A percentile compares a stretch with the other conserved stretches of the same genome.
Evolutionary conservation across 2,797 vertebrate species (phyloP).

Genomic region (Cynodonichthys magdalenae): DNA sequence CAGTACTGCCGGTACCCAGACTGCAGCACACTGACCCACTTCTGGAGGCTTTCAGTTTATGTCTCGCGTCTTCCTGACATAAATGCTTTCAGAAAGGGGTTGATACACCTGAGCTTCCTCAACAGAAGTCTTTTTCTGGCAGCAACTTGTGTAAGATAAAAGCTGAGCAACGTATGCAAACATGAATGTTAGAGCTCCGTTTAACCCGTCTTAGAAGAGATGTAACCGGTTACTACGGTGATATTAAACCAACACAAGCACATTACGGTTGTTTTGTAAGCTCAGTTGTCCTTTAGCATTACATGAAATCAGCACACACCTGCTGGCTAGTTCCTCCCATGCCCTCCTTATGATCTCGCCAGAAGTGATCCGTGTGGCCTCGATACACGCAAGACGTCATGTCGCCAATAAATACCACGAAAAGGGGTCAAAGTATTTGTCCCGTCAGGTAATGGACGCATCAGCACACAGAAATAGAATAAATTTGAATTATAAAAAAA

Average conservation of each 20-base stretch:
- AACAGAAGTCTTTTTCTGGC: conserved; percentile 1
- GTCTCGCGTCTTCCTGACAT: conserved; percentile 28
- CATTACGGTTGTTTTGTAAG: conserved; percentile 13
- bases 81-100: conserved; percentile 9
- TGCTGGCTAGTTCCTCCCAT: neutral
- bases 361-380: conserved; percentile 5
- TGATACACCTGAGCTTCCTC: conserved; percentile 12
- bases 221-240: neutral
- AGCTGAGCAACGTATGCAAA: neutral
- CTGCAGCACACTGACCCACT: conserved; percentile 70
- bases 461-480: neutral
- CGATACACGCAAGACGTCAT: conserved; percentile 25
- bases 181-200: neutral
- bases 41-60: conserved; percentile 36
- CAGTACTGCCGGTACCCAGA: conserved; percentile 29
- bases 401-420: conserved; percentile 22
- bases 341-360: conserved; percentile 17
- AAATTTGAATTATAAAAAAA: conserved; percentile 8
- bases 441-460: conserved; percentile 22
- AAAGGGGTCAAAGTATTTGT: conserved; percentile 35
- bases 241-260: conserved; percentile 6
- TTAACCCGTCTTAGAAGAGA: conserved; percentile 10
- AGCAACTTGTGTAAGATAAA: conserved; percentile 25
- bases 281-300: neutral
- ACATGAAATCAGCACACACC: conserved; percentile 9